phyloP scores from a whole-genome alignment of 2,888 invertebrate genomes.

The Eupeodes latifasciatus region DNA sequence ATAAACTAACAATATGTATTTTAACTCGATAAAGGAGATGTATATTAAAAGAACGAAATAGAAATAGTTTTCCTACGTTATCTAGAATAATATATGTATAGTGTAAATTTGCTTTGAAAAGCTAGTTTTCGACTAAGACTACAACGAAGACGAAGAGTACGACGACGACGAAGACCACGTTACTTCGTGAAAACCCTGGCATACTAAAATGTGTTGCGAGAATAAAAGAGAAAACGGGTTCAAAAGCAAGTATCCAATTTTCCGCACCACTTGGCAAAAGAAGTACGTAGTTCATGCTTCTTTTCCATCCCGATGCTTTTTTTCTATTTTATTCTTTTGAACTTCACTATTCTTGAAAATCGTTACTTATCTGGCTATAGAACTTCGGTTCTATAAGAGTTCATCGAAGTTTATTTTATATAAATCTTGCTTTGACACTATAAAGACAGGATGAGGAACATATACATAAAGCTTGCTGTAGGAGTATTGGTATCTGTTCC shows the following conservation, averaged over 20 bases:
- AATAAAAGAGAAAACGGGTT: constrained; percentile 9
- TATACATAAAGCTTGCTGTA: not conserved
- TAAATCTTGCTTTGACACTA: constrained; percentile 18
- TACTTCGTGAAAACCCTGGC: constrained; percentile 4
- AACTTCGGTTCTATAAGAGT: constrained; percentile 26
- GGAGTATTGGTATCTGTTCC: constrained; percentile 3
- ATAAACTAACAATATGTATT: constrained; percentile 25
- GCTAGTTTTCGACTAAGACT: constrained; percentile 7
- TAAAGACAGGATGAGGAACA: not conserved
- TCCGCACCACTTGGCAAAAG: constrained; percentile 81
- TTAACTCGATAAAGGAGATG: constrained; percentile 27
- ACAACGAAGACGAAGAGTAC: not conserved
- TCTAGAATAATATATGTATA: constrained; percentile 4
- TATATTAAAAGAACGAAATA: constrained; percentile 49
- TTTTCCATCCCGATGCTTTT: constrained; percentile 29
- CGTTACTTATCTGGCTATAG: constrained; percentile 50
- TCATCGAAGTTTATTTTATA: constrained; percentile 43
- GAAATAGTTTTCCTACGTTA: constrained; percentile 50
- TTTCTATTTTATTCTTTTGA: constrained; percentile 9
- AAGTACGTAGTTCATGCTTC: constrained; percentile 80
- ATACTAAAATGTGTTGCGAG: constrained; percentile 6
- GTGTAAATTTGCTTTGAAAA: constrained; percentile 13
- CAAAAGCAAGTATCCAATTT: constrained; percentile 79
- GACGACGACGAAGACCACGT: not conserved
- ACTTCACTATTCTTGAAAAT: constrained; percentile 38